These are phyloP conservation scores for Nowickia ferox DNA, from an alignment of 2,888 invertebrate species.

Conservation along the genomic window DNA sequence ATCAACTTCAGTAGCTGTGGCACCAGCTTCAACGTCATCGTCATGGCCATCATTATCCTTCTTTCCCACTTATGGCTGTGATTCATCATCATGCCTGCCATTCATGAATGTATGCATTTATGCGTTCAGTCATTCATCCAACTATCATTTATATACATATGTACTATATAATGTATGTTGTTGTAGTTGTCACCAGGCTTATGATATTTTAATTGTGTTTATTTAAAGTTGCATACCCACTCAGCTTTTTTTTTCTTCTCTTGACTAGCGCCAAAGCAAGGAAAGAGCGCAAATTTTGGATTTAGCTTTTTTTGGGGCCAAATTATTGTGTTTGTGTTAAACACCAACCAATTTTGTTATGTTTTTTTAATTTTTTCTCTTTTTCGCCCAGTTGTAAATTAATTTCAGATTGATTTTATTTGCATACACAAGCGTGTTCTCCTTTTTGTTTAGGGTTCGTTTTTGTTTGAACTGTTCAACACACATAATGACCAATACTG, in stretches of 20 bases:
- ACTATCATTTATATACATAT: conserved; percentile 46
- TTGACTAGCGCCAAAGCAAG: not conserved
- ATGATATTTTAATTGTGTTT: conserved; percentile 67
- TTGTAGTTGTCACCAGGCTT: conserved; percentile 52
- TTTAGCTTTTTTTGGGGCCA: conserved; percentile 11
- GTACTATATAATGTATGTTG: conserved; percentile 34
- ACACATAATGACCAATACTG: too few species aligned
- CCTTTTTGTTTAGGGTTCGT: not conserved
- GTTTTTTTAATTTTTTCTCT: conserved; percentile 2
- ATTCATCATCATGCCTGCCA: conserved; percentile 41
- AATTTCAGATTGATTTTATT: conserved; percentile 56
- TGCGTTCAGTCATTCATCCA: conserved; percentile 12
- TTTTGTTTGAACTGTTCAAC: not conserved
- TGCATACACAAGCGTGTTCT: conserved; percentile 21
- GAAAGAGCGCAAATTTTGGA: not conserved
- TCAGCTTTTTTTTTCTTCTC: not conserved
- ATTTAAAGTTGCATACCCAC: conserved; percentile 57
- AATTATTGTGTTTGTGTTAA: conserved; percentile 36
- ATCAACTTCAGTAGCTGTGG: conserved; percentile 30
- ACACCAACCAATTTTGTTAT: conserved; percentile 27
- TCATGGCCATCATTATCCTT: conserved; percentile 3
- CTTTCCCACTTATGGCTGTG: conserved; percentile 28
- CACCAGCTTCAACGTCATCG: conserved; percentile 18
- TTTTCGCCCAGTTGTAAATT: conserved; percentile 37
- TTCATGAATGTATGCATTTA: conserved; percentile 5